Evolutionary conservation across 2,888 invertebrate species (phyloP).

Genomic region (Nymphalis urticae): DNA sequence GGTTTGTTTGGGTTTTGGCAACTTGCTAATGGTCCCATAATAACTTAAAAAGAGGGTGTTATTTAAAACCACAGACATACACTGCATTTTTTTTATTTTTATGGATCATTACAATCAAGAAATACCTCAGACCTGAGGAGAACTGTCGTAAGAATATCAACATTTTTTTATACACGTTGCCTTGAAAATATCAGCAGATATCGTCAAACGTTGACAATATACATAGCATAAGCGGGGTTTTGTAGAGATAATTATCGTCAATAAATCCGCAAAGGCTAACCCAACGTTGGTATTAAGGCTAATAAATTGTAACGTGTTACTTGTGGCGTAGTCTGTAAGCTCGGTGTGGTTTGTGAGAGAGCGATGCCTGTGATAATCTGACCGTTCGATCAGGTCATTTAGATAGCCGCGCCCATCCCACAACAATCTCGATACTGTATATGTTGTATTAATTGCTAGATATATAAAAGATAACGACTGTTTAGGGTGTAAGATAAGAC

Average conservation of each 20-base stretch:
- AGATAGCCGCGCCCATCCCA: not conserved
- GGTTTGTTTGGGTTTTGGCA: no score
- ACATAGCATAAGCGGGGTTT: not conserved
- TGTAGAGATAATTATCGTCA: constrained; percentile 1
- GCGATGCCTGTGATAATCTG: not conserved
- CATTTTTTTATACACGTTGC: not conserved
- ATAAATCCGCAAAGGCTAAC: not conserved
- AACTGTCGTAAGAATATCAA: no score
- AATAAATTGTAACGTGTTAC: not conserved
- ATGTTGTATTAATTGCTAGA: constrained; percentile 16
- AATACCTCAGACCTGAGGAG: no score
- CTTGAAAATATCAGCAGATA: not conserved
- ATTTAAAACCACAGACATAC: no score
- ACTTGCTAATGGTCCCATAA: no score
- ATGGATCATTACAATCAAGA: no score
- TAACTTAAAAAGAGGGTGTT: no score
- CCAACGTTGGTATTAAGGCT: not conserved
- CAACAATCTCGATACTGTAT: constrained; percentile 11
- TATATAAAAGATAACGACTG: constrained; percentile 16
- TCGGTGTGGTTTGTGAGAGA: not conserved
- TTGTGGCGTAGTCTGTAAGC: not conserved
- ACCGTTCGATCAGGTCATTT: not conserved
- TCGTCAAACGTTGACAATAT: not conserved
- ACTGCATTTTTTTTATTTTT: no score
- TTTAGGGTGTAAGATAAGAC: constrained; percentile 11